Conservation (phyloP, 2,888 invertebrate genomes). For the Agriopis marginaria region DNA sequence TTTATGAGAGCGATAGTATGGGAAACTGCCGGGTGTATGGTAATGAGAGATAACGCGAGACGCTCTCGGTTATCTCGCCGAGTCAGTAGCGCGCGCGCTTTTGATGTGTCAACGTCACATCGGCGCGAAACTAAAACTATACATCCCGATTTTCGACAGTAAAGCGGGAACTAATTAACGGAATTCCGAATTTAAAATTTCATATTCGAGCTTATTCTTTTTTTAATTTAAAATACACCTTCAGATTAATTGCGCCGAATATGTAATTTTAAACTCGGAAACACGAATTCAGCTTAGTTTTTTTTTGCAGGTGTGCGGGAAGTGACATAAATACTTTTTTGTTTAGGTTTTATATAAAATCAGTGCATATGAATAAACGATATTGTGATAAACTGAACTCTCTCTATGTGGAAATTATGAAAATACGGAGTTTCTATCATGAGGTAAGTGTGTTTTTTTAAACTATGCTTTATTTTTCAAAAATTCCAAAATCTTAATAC, state of each 20-base stretch:
- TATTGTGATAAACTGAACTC: constrained; percentile 60
- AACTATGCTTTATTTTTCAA: neutral
- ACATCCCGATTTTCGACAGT: constrained; percentile 53
- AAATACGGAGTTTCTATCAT: constrained; percentile 78
- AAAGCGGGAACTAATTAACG: constrained; percentile 33
- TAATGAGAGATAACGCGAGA: constrained; percentile 80
- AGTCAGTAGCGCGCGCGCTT: constrained; percentile 82
- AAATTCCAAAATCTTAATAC: constrained; percentile 4
- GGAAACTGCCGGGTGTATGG: constrained; percentile 74
- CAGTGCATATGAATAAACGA: constrained; percentile 64
- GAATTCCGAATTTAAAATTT: constrained; percentile 42
- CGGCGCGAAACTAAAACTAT: constrained; percentile 53
- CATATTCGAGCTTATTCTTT: constrained; percentile 35
- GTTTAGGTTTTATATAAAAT: constrained; percentile 38
- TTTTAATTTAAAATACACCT: neutral
- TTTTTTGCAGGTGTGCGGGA: constrained; percentile 23
- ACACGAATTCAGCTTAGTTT: constrained; percentile 12
- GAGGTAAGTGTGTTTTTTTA: constrained; percentile 67
- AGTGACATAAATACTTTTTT: constrained; percentile 18
- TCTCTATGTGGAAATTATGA: constrained; percentile 74
- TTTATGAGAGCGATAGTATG: constrained; percentile 66
- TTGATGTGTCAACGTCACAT: constrained; percentile 72
- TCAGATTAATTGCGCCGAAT: neutral
- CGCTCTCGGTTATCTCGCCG: constrained; percentile 71
- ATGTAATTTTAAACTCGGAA: constrained; percentile 24